These are phyloP conservation scores for Trinorchestia longiramus DNA, from an alignment of 1,140 invertebrate species.

Conservation along the genomic window DNA sequence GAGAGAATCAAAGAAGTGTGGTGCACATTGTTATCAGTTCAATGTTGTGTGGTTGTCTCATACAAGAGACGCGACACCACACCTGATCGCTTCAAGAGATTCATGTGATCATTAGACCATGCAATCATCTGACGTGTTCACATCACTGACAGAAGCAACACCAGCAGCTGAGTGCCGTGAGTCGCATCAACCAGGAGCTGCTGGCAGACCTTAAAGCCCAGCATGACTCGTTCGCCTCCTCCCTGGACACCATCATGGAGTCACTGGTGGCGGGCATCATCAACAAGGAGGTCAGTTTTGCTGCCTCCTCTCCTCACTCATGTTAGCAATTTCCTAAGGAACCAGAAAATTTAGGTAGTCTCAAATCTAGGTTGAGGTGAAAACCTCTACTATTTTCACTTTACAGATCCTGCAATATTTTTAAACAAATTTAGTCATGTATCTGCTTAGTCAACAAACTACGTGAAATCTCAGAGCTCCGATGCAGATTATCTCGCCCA, in stretches of 20 bases:
- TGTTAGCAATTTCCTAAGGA: background rate
- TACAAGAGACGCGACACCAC: background rate
- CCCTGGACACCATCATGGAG: constrained; percentile 49
- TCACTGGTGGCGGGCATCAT: constrained; percentile 19
- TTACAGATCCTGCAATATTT: no score
- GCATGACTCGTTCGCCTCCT: constrained; percentile 27
- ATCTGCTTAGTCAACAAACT: no score
- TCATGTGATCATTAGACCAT: no score
- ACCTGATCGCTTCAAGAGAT: background rate
- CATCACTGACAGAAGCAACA: background rate
- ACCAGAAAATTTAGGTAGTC: no score
- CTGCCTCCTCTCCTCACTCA: background rate
- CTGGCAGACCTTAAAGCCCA: constrained; percentile 35
- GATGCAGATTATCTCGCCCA: no score
- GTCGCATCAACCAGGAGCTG: constrained; percentile 40
- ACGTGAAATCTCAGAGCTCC: no score
- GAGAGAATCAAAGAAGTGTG: no score
- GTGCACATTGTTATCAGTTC: no score
- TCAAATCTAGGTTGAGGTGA: no score
- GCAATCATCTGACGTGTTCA: background rate
- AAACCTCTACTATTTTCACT: no score
- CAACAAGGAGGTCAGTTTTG: constrained; percentile 35
- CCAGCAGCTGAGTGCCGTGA: constrained; percentile 39
- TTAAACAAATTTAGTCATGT: no score
- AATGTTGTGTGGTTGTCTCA: background rate